Conservation (phyloP, 2,113 vertebrate genomes). For the Manacus vitellinus region DNA sequence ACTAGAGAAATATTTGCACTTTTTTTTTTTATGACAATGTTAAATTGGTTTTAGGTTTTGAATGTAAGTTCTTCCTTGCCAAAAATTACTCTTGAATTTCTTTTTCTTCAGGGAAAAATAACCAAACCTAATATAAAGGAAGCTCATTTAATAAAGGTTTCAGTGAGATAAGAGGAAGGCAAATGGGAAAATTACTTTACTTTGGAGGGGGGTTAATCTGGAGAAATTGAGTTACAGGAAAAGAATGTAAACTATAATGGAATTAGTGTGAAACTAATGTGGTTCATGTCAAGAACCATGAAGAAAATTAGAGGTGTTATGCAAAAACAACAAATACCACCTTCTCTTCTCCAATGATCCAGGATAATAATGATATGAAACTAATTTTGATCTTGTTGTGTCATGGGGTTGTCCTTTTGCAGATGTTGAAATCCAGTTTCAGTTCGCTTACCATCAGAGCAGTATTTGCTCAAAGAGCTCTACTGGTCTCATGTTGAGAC, state of each 20-base stretch:
- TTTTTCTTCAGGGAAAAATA: not conserved
- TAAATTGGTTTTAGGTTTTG: not conserved
- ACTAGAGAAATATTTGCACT: not conserved
- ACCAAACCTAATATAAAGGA: not conserved
- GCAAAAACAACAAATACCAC: not conserved
- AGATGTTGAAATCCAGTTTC: not conserved
- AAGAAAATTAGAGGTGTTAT: not conserved
- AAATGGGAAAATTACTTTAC: not conserved
- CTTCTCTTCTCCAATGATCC: not conserved
- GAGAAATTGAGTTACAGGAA: not conserved
- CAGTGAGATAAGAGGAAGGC: not conserved
- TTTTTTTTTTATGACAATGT: not conserved
- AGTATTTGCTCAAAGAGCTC: not conserved
- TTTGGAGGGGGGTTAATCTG: not conserved
- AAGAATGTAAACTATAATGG: not conserved
- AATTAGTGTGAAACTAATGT: conserved; percentile 33
- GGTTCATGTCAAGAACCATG: not conserved
- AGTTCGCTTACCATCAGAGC: not conserved
- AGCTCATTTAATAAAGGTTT: conserved; percentile 20
- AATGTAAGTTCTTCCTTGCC: not conserved
- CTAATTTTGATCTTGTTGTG: not conserved
- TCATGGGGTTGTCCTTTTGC: not conserved
- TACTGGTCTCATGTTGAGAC: not conserved
- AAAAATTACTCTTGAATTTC: conserved; percentile 36
- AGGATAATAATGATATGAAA: not conserved